Evolutionary conservation across 2,888 invertebrate genomes (phyloP).

Genomic region (Euzophera pinguis): DNA sequence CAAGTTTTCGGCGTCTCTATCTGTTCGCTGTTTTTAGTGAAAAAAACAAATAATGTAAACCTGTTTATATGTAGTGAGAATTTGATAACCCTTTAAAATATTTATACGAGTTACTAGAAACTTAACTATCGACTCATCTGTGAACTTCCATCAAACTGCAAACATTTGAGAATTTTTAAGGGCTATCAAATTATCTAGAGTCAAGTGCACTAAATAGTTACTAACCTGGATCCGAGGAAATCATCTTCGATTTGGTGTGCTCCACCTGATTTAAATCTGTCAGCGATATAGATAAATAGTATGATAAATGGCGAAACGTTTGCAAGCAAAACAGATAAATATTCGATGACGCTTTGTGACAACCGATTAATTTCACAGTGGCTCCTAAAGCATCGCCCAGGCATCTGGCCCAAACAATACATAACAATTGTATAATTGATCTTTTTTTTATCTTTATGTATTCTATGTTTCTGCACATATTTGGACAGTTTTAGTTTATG

Average conservation of each 20-base stretch:
- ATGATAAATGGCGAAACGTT: conserved; percentile 37
- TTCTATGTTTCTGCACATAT: conserved; percentile 31
- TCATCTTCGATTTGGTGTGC: neutral
- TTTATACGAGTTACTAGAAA: too few species aligned
- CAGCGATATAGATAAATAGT: conserved; percentile 37
- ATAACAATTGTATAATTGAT: conserved; percentile 39
- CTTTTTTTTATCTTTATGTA: conserved; percentile 27
- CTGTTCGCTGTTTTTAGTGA: too few species aligned
- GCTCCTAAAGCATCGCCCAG: conserved; percentile 43
- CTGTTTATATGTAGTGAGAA: too few species aligned
- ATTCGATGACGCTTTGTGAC: conserved; percentile 51
- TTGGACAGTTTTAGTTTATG: conserved; percentile 22
- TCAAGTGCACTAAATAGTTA: neutral
- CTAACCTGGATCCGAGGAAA: neutral
- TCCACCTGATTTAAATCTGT: conserved; percentile 5
- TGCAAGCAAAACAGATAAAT: conserved; percentile 52
- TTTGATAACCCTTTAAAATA: too few species aligned
- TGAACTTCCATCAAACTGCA: too few species aligned
- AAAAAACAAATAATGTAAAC: too few species aligned
- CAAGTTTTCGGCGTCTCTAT: too few species aligned
- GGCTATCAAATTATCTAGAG: too few species aligned
- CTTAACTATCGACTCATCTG: too few species aligned
- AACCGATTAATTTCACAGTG: conserved; percentile 40
- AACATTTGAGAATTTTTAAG: too few species aligned
- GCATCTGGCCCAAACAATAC: conserved; percentile 42